Evolutionary conservation across 2,888 invertebrate genomes (phyloP), one percentile per base, ranked within the genome.

Genomic region (Calameuta idolon): DNA sequence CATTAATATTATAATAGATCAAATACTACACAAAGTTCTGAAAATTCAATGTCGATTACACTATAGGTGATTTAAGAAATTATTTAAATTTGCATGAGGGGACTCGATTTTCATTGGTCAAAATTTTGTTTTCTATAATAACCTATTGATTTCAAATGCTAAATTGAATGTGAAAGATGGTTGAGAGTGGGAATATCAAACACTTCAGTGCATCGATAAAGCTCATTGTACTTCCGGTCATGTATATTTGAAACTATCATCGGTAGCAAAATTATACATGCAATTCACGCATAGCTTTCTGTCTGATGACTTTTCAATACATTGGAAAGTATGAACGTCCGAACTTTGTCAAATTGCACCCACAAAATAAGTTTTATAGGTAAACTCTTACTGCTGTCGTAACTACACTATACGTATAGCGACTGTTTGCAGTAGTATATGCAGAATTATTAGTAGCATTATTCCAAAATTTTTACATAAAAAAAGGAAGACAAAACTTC

Each of bases 1-100:
- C 40, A 69, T 34, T 78, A 40, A 69, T 75, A 78, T 76, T 78
- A 69, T 15, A 37, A 23, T 34, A 71, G 74, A 35, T 76, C 12
- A 12, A 74, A 37, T 75, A 69, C 30, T 74, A 34, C 74, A 15
- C 30, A 68, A 77, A 23, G 34, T 34, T 69, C 15, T 55, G 23
- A 55, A 55, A 55, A 55, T 55, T 40, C 23, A 55, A 55, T 23
- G 55, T 23, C 9, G 55, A 23, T 9, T 23, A 23, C 55, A 23
- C 9, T 55, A 15, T 55, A 55, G 23, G 23, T 55, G 9, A 55
- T 55, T 55, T 23, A 1, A 55, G 9, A 55, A 55, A 55, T 55
- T 23, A 55, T 55, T 55, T 55, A 55, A 55, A 55, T 55, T 1
- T 9, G 9, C 9, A 55, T 23, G 23, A 55, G 2, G 23, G 9